These are phyloP conservation scores for Pachypanchax playfairii DNA, from an alignment of 2,113 vertebrate species.

Conservation along the genomic window DNA sequence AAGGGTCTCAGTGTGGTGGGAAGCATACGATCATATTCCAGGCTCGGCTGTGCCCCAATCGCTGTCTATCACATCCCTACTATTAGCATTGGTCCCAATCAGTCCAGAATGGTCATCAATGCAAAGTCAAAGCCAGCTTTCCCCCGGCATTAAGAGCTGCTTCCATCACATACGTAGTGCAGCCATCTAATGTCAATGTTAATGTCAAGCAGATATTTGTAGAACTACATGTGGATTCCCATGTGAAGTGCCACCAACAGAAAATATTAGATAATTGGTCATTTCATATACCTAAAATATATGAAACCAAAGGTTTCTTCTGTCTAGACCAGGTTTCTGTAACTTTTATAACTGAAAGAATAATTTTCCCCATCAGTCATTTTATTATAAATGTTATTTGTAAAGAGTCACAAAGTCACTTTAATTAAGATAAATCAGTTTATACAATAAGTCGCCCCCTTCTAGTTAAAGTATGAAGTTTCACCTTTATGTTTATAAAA, in stretches of 20 bases:
- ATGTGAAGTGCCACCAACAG: not conserved
- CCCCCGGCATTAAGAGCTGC: conserved; percentile 55
- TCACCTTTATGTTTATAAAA: too few relatives aligned
- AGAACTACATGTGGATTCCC: not conserved
- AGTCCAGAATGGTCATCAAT: conserved; percentile 69
- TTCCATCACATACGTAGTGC: conserved; percentile 44
- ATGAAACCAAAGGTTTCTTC: too few relatives aligned
- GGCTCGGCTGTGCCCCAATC: conserved; percentile 41
- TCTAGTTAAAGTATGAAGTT: too few relatives aligned
- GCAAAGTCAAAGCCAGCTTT: conserved; percentile 68
- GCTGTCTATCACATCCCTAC: conserved; percentile 59
- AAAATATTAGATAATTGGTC: too few relatives aligned
- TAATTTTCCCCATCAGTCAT: too few relatives aligned
- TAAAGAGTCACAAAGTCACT: too few relatives aligned
- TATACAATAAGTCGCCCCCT: too few relatives aligned
- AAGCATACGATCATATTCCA: conserved; percentile 49
- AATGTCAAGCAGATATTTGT: not conserved
- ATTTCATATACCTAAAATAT: too few relatives aligned
- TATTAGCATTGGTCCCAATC: conserved; percentile 68
- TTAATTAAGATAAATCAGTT: too few relatives aligned
- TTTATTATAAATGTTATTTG: too few relatives aligned
- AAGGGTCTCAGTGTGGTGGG: conserved; percentile 47
- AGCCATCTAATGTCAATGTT: conserved; percentile 13
- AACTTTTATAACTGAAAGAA: too few relatives aligned
- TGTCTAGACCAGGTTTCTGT: too few relatives aligned